Evolutionary conservation across 2,888 invertebrate species (phyloP), one percentile per base, ranked within the genome.

Genomic region (Lycophotia porphyrea): DNA sequence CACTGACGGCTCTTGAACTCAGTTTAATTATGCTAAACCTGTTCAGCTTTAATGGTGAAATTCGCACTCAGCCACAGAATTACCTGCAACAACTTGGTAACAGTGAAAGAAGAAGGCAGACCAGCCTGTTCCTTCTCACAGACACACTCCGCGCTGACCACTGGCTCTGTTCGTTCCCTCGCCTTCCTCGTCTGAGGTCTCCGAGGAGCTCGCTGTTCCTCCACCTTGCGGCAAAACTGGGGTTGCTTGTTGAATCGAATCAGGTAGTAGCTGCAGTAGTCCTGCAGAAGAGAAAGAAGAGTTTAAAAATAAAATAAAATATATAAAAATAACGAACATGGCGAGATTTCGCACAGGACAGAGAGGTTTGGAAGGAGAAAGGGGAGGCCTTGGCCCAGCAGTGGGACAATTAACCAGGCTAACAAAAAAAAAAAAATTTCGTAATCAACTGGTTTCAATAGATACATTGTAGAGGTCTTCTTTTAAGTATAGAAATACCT

Each of bases 161-260:
- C 86, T 1, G 86, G 85, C 5, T 90, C 90, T 0, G 92, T 82
- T 8, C 80, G 64, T 13, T 82, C 88, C 47, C 87, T 88, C 8
- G 86, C 86, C 67, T 73, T 82, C 34, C 84, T 88, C 27, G 95
- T 94, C 75, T 87, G 90, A 1, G 95, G 94, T 2, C 94, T 90
- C 7, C 88, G 89, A 0, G 82, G 72, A 5, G 87, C 82, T 3
- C 89, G 89, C 70, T 81, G 86, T 67, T 91, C 93, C 49, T 96
- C 96, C 44, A 94, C 90, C 88, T 97, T 97, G 88, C 98, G 98
- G 70, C 98, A 97, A 86, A 99, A 97, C 94, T 97, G 98, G 0
- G 99, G 99, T 92, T 98, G 97, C 92, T 98, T 98, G 92, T 98
- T 98, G 95, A 98, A 99, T 89, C 98, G 98, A 63, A 98, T 96